Percentiles rank a stretch among this genome's conserved stretches.
phyloP scores from a whole-genome alignment of 1,140 invertebrate species.

The Halotydeus destructor region DNA sequence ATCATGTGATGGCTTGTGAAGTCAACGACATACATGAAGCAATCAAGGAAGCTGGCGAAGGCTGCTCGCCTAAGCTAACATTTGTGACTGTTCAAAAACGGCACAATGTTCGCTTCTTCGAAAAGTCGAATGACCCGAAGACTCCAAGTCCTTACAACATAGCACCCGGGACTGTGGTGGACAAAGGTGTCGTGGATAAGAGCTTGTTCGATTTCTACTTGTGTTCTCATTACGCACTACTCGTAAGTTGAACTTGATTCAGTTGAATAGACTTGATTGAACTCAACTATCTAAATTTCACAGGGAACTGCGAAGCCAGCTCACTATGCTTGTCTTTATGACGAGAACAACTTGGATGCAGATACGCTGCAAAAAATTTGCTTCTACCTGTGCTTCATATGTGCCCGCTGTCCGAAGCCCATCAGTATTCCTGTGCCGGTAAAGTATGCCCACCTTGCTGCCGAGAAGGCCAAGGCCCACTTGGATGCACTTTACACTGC shows the following conservation, averaged over 20 bases:
- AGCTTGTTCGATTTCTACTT: conserved; percentile 13
- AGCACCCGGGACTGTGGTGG: conserved; percentile 16
- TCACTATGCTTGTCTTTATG: conserved; percentile 16
- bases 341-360: conserved; percentile 16
- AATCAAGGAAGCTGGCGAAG: too few species aligned
- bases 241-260: conserved; percentile 6
- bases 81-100: conserved; percentile 11
- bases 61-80: conserved; percentile 9
- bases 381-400: conserved; percentile 18
- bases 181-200: conserved; percentile 13
- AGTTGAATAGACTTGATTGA: background rate
- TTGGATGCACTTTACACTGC: too few species aligned
- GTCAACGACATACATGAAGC: background rate
- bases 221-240: conserved; percentile 9
- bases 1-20: conserved; percentile 4
- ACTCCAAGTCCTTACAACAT: conserved; percentile 14
- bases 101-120: conserved; percentile 11
- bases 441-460: conserved; percentile 21
- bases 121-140: too few species aligned
- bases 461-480: conserved; percentile 15
- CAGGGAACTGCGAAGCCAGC: conserved; percentile 14
- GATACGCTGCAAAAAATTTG: conserved; percentile 18
- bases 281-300: background rate
- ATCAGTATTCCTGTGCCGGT: conserved; percentile 20
- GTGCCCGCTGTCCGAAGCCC: conserved; percentile 14